These are phyloP conservation scores for Ciconia boyciana DNA, from an alignment of 2,113 vertebrate genomes.

Conservation along the genomic window DNA sequence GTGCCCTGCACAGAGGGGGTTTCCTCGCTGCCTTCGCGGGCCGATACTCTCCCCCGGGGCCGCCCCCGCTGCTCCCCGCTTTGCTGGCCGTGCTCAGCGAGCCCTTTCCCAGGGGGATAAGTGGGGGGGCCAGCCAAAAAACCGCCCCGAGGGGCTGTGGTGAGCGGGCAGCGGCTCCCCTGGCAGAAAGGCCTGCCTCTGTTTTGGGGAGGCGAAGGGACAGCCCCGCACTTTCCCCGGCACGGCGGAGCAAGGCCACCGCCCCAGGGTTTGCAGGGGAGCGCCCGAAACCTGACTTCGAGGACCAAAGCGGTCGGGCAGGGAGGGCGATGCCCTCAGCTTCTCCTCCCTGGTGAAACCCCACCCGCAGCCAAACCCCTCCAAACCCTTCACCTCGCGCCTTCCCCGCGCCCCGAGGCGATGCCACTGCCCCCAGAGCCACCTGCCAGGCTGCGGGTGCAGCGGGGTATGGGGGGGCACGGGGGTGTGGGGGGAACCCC, in stretches of 20 bases:
- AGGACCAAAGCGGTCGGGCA: background rate
- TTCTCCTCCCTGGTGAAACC: background rate
- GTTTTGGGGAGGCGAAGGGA: background rate
- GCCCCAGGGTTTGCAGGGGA: background rate
- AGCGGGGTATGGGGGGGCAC: fast-evolving
- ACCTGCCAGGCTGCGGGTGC: background rate
- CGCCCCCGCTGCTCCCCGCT: background rate
- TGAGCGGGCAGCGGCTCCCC: background rate
- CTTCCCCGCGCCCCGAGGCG: fast-evolving
- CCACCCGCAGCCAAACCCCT: background rate
- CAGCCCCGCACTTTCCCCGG: background rate
- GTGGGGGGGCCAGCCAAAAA: background rate
- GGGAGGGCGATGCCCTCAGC: background rate
- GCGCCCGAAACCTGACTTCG: background rate
- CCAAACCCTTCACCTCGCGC: background rate
- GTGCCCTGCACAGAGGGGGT: background rate
- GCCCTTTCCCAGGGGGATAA: background rate
- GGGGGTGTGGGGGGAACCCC: background rate
- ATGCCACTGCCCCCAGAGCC: background rate
- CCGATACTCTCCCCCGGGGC: background rate
- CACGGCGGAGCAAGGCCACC: background rate
- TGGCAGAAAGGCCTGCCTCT: background rate
- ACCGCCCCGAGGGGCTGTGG: background rate
- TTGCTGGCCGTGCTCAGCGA: background rate
- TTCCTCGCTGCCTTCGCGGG: background rate